Percentiles rank a stretch among this genome's conserved stretches.
These are phyloP conservation scores for Bombus confusus DNA, from an alignment of 1,140 invertebrate genomes.

Conservation along the genomic window DNA sequence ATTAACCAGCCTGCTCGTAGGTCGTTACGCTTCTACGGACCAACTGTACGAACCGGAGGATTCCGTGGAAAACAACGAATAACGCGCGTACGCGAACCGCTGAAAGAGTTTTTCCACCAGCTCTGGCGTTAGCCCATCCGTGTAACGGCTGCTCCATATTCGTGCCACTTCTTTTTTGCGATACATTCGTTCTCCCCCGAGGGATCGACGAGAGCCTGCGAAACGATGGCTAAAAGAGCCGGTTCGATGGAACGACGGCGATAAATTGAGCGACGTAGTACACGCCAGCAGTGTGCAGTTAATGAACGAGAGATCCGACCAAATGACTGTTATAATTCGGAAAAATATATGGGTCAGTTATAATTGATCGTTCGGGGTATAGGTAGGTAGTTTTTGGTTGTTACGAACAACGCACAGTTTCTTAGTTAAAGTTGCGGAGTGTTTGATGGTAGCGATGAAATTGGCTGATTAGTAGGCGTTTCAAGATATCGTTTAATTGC, in stretches of 20 bases:
- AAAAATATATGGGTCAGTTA: not conserved
- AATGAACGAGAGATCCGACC: not conserved
- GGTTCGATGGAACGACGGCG: not conserved
- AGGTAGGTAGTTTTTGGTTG: not conserved
- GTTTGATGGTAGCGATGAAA: too few species aligned
- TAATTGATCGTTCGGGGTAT: not conserved
- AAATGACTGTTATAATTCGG: not conserved
- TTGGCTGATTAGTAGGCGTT: too few species aligned
- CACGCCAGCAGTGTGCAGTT: not conserved
- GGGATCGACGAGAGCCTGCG: not conserved
- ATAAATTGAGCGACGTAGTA: not conserved
- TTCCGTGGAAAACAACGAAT: constrained; percentile 3
- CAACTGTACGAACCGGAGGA: not conserved
- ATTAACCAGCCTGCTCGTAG: constrained; percentile 29
- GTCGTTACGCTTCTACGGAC: constrained; percentile 21
- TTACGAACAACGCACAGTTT: not conserved
- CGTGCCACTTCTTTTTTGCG: not conserved
- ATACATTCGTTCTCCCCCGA: not conserved
- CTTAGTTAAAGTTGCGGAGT: not conserved
- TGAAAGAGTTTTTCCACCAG: not conserved
- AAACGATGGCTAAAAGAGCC: not conserved
- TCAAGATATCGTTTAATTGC: too few species aligned
- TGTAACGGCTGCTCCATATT: not conserved
- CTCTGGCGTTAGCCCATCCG: not conserved
- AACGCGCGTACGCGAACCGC: not conserved